Conservation (phyloP, 1,140 invertebrate species). For the Drosophila athabasca region DNA sequence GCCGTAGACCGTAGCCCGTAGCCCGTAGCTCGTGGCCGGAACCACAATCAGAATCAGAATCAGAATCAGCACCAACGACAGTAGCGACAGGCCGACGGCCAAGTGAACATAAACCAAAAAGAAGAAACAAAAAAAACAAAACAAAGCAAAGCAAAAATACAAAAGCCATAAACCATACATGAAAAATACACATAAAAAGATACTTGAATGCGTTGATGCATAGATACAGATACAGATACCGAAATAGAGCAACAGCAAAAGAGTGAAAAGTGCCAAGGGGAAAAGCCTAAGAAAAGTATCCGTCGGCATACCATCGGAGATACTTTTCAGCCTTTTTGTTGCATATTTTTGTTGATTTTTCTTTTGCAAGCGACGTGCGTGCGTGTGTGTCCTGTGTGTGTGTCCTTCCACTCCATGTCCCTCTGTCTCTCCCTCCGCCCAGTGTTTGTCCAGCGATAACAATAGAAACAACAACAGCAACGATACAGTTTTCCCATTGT, state of each 20-base stretch:
- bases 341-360: slow-evolving; percentile 48
- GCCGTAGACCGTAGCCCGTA: too few species aligned
- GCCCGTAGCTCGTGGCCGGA: too few species aligned
- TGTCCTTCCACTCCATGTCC: slow-evolving; percentile 40
- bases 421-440: slow-evolving; percentile 30
- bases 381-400: slow-evolving; percentile 19
- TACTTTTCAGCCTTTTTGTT: slow-evolving; percentile 46
- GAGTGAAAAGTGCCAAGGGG: slow-evolving; percentile 11
- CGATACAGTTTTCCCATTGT: slow-evolving; percentile 17
- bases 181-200: slow-evolving; percentile 16
- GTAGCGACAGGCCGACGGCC: neutral
- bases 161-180: slow-evolving; percentile 6
- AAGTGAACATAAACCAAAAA: neutral
- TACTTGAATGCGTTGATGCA: slow-evolving; percentile 9
- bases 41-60: too few species aligned
- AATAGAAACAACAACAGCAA: slow-evolving; percentile 17
- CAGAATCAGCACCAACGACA: neutral
- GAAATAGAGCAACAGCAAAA: slow-evolving; percentile 16
- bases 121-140: slow-evolving; percentile 5
- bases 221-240: slow-evolving; percentile 13
- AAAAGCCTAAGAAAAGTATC: too few species aligned
- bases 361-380: slow-evolving; percentile 39
- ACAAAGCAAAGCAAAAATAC: neutral
- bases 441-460: slow-evolving; percentile 45
- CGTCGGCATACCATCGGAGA: slow-evolving; percentile 23